phyloP scores from a whole-genome alignment of 2,797 vertebrate species.

The Siniperca obscura region DNA sequence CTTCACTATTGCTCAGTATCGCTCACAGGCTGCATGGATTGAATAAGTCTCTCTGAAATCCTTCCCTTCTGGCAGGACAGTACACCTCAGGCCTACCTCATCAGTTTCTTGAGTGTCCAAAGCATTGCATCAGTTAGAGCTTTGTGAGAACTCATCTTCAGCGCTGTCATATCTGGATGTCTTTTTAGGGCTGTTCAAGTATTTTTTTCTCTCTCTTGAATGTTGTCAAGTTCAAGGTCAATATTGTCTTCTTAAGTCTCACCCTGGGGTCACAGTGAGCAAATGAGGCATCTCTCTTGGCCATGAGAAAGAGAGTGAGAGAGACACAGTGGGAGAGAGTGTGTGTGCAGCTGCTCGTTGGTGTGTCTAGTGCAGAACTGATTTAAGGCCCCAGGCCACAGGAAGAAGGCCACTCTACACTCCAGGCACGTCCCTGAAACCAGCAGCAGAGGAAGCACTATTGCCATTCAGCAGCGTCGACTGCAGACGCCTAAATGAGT shows the following conservation, averaged over 20 bases:
- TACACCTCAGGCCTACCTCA: conserved; percentile 43
- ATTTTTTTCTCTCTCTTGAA: conserved; percentile 3
- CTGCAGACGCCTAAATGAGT: conserved; percentile 84
- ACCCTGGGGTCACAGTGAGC: conserved; percentile 55
- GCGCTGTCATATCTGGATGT: conserved; percentile 35
- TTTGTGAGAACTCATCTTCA: conserved; percentile 44
- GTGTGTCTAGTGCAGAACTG: conserved; percentile 81
- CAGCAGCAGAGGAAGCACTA: conserved; percentile 85
- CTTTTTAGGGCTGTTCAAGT: conserved; percentile 14
- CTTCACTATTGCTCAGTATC: conserved; percentile 9
- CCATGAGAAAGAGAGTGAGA: conserved; percentile 46
- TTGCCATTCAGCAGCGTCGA: conserved; percentile 82
- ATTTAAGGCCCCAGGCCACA: conserved; percentile 83
- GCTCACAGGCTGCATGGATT: conserved; percentile 27
- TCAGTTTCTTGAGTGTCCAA: conserved; percentile 46
- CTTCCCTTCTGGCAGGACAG: conserved; percentile 39
- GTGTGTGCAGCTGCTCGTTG: conserved; percentile 76
- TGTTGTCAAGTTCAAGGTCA: conserved; percentile 60
- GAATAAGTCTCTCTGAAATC: conserved; percentile 43
- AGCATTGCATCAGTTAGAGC: conserved; percentile 52
- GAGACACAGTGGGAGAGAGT: conserved; percentile 52
- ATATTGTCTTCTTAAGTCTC: conserved; percentile 56
- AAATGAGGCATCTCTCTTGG: conserved; percentile 68
- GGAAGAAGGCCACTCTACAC: conserved; percentile 82
- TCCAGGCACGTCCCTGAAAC: conserved; percentile 83